A percentile compares a stretch with the other conserved stretches of the same genome.
Conservation (phyloP, 2,888 invertebrate species). For the Rhagonycha fulva region DNA sequence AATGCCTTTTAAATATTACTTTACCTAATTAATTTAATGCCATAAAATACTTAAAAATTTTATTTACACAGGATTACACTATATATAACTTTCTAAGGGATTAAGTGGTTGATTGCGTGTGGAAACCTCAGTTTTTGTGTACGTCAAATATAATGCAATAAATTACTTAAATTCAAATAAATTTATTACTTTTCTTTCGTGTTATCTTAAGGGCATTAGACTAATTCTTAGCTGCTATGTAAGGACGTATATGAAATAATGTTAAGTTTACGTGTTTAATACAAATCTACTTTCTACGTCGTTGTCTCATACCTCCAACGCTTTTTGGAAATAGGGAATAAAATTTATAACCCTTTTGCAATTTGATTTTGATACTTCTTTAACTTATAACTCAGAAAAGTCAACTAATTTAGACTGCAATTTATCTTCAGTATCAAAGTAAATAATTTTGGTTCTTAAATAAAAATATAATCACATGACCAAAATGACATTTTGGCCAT, state of each 20-base stretch:
- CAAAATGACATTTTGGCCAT: no score
- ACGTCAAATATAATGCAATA: constrained; percentile 40
- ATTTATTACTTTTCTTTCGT: constrained; percentile 38
- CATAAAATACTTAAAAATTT: constrained; percentile 35
- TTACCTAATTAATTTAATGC: constrained; percentile 49
- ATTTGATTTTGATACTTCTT: neutral
- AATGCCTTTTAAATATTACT: constrained; percentile 50
- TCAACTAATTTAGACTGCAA: neutral
- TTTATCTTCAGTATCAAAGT: neutral
- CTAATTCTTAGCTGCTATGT: constrained; percentile 14
- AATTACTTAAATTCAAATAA: constrained; percentile 39
- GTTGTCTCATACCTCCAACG: neutral
- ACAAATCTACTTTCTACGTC: constrained; percentile 15
- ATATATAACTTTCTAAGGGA: constrained; percentile 5
- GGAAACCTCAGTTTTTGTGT: constrained; percentile 31
- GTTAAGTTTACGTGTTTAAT: constrained; percentile 28
- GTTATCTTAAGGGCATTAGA: constrained; percentile 30
- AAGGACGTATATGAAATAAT: constrained; percentile 25
- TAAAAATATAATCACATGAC: neutral
- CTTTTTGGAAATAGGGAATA: neutral
- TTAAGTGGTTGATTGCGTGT: constrained; percentile 30
- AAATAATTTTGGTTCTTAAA: neutral
- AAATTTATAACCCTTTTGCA: neutral
- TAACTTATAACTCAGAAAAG: neutral
- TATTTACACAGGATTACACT: neutral